Base-by-base conservation (phyloP, 2,888 invertebrate genomes). In the Aethes cnicana region DNA sequence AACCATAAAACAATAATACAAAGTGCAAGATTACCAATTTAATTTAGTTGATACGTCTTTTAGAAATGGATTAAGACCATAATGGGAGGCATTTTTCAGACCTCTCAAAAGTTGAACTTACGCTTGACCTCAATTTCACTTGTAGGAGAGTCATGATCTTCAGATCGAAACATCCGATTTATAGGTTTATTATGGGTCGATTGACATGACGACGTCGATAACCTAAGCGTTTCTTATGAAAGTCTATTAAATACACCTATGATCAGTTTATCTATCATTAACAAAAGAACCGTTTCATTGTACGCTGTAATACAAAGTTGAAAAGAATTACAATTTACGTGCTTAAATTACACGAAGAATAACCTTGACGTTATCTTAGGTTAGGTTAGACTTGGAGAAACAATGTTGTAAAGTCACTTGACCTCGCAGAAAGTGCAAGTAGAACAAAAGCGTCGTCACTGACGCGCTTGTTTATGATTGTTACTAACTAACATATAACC, bases 371-470 rank as follows among this genome's bases (percentile, higher is more conserved):
- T n/a, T n/a, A n/a, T n/a, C n/a, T n/a, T n/a, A n/a, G n/a, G n/a
- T n/a, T n/a, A n/a, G n/a, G n/a, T n/a, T n/a, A n/a, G n/a, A n/a
- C n/a, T n/a, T n/a, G n/a, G n/a, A n/a, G 14, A 39, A 39, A 32
- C 30, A 21, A 36, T 47, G 39, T 37, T 4, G 47, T 32, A 41
- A 48, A 21, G 11, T 43, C 25, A 30, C 30, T 44, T 30, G 50
- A 44, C 50, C 43, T 50, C 30, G 23, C 43, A 18, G 43, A 43
- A 50, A 37, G 30, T 37, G 50, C 43, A 50, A 43, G 41, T 16
- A 12, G 32, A 33, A 28, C 21, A 16, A 33, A 12, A 21, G 9
- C 39, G 18, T 12, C 18, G 33, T 35, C 35, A 9, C 2, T 32
- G 8, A 16, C 16, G n/a, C 4, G 2, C n/a, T 23, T 44, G 28